A percentile compares a stretch with the other conserved stretches of the same genome.
These are phyloP conservation scores for Paracanthobrama guichenoti DNA, from an alignment of 2,113 vertebrate species.

Conservation along the genomic window DNA sequence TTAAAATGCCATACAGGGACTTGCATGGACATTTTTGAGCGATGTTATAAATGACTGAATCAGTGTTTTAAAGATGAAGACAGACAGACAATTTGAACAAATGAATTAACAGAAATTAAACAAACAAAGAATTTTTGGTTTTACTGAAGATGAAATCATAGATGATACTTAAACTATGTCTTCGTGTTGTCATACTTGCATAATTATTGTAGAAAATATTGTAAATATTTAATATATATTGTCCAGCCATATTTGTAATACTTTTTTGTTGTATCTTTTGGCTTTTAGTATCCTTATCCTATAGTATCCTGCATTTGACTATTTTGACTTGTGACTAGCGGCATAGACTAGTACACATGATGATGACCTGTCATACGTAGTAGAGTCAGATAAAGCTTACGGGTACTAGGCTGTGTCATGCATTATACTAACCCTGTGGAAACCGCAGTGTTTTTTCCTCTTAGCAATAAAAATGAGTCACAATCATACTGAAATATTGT, in stretches of 20 bases:
- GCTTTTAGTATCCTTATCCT: background rate
- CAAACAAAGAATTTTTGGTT: background rate
- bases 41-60: background rate
- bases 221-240: background rate
- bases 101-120: too few relatives aligned
- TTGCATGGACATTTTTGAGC: background rate
- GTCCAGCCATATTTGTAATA: background rate
- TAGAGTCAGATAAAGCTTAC: background rate
- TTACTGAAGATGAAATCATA: background rate
- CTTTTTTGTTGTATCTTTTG: background rate
- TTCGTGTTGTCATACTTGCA: background rate
- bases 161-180: background rate
- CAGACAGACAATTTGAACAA: too few relatives aligned
- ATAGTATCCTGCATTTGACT: background rate
- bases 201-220: background rate
- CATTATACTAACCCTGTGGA: background rate
- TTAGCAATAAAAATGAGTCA: constrained; percentile 13
- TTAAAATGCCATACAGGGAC: background rate
- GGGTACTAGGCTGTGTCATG: background rate
- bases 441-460: background rate
- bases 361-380: background rate
- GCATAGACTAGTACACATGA: background rate
- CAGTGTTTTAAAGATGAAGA: too few relatives aligned
- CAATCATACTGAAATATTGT: background rate
- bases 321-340: too few relatives aligned